phyloP scores from a whole-genome alignment of 2,797 vertebrate genomes.

The Brotogeris chrysoptera region DNA sequence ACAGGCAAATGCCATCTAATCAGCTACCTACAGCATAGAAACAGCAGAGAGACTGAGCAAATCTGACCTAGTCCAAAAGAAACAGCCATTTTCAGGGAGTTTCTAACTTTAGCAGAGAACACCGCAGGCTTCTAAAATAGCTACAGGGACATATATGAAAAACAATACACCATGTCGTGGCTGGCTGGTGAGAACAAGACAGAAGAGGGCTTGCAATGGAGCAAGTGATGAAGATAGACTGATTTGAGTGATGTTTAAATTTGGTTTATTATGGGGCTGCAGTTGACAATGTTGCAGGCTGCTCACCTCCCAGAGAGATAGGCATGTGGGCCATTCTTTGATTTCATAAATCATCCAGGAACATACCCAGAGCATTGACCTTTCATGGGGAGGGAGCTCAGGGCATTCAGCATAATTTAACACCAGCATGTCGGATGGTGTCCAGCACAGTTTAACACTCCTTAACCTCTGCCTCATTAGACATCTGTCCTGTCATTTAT shows the following conservation, averaged over 20 bases:
- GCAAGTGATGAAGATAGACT: slow-evolving; percentile 32
- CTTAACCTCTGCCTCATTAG: slow-evolving; percentile 74
- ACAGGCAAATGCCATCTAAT: neutral
- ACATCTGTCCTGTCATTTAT: slow-evolving; percentile 68
- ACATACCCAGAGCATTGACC: slow-evolving; percentile 38
- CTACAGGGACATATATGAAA: neutral
- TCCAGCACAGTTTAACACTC: slow-evolving; percentile 73
- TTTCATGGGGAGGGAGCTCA: slow-evolving; percentile 54
- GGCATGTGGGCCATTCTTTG: slow-evolving; percentile 48
- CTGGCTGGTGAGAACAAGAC: slow-evolving; percentile 42
- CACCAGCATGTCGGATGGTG: slow-evolving; percentile 57
- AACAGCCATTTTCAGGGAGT: neutral
- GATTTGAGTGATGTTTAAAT: slow-evolving; percentile 51
- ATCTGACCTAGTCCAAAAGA: neutral
- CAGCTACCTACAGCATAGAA: neutral
- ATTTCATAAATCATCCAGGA: slow-evolving; percentile 71
- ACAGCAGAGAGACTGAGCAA: neutral
- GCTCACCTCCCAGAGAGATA: slow-evolving; percentile 65
- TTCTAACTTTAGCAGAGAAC: neutral
- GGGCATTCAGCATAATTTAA: slow-evolving; percentile 73
- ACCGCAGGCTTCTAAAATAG: neutral
- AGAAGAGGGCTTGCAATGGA: neutral
- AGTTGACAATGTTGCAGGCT: slow-evolving; percentile 55
- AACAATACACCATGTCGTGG: slow-evolving; percentile 27
- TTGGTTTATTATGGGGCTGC: slow-evolving; percentile 30